These are phyloP conservation scores for Marisa cornuarietis DNA, from an alignment of 1,140 invertebrate species.

Conservation along the genomic window DNA sequence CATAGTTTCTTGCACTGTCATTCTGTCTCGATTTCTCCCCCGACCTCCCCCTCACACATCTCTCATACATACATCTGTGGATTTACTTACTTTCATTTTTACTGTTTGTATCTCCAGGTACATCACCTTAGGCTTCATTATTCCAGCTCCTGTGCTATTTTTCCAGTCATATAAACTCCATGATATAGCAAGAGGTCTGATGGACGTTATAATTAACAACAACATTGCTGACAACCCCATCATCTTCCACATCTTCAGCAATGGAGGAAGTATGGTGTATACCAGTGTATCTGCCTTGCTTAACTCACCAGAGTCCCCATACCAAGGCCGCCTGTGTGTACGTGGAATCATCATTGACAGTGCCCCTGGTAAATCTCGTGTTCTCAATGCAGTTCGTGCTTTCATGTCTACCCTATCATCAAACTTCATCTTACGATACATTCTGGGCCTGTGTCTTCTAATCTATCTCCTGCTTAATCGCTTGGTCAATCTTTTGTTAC, in stretches of 20 bases:
- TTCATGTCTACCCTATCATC: constrained; percentile 66
- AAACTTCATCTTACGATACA: constrained; percentile 49
- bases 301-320: constrained; percentile 36
- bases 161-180: constrained; percentile 15
- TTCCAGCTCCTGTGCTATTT: not conserved
- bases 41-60: constrained; percentile 6
- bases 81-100: not conserved
- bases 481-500: constrained; percentile 21
- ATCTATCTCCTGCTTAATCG: constrained; percentile 39
- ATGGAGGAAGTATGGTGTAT: constrained; percentile 74
- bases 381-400: constrained; percentile 71
- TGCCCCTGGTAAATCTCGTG: constrained; percentile 74
- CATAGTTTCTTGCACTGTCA: not conserved
- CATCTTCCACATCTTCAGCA: constrained; percentile 84
- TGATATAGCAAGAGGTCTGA: constrained; percentile 23
- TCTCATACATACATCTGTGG: not conserved
- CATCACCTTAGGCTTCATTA: not conserved
- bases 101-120: constrained; percentile 8
- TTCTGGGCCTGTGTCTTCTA: constrained; percentile 40
- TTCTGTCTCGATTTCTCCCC: constrained; percentile 7
- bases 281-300: constrained; percentile 50
- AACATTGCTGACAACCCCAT: constrained; percentile 77
- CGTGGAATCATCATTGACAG: constrained; percentile 82
- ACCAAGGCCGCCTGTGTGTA: constrained; percentile 68
- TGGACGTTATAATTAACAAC: constrained; percentile 73